These are phyloP conservation scores for Ptilodon capucinus DNA, from an alignment of 2,888 invertebrate genomes.

Conservation along the genomic window DNA sequence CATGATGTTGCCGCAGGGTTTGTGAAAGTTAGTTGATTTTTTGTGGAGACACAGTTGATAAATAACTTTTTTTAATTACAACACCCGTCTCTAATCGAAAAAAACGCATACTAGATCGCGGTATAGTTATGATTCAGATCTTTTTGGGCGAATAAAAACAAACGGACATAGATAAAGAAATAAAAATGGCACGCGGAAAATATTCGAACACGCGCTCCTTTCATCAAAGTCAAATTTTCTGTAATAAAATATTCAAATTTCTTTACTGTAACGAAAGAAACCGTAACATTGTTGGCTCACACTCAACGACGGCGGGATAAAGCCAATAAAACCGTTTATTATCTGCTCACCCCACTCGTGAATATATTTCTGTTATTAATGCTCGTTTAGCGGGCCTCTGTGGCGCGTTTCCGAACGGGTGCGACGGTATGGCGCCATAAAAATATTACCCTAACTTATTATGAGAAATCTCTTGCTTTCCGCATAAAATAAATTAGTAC, in stretches of 20 bases:
- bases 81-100: not conserved
- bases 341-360: conserved; percentile 59
- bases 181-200: conserved; percentile 1
- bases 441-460: conserved; percentile 1
- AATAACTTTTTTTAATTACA: not conserved
- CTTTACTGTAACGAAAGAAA: conserved; percentile 45
- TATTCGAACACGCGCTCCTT: conserved; percentile 10
- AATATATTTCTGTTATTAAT: conserved; percentile 62
- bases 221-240: conserved; percentile 28
- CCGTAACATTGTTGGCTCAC: conserved; percentile 51
- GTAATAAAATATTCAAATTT: conserved; percentile 49
- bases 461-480: no score
- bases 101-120: no score
- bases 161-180: not conserved
- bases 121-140: no score
- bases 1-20: not conserved
- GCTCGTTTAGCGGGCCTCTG: conserved; percentile 52
- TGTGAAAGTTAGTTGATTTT: not conserved
- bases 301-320: conserved; percentile 46
- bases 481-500: no score
- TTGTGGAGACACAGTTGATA: not conserved
- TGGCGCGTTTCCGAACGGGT: conserved; percentile 44
- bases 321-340: conserved; percentile 74
- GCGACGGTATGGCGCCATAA: conserved; percentile 63
- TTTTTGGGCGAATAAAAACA: no score